Base-by-base conservation (phyloP, 2,113 vertebrate genomes). In the Percina caprodes region DNA sequence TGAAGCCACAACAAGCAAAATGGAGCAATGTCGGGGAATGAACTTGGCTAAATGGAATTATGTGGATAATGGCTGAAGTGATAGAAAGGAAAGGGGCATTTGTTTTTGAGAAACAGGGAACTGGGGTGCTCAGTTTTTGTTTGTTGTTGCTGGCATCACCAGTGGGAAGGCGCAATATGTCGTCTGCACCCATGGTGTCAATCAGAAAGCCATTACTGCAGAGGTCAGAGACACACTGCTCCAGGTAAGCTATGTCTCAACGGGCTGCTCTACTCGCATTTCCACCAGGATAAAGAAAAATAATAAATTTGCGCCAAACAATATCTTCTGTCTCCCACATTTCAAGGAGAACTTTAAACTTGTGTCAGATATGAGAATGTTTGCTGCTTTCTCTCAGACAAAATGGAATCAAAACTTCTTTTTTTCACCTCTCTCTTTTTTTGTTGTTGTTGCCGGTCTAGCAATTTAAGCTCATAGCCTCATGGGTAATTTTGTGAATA, bases 401-500 rank as follows among this genome's bases (percentile, higher is more conserved):
- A 82, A 88, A 86, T 59, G 26, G 51, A 91, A 85, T 83, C 75
- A 81, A 74, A 91, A 83, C 83, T 89, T 86, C 77, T 1, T 52
- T 65, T 82, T 58, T 71, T 83, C 30, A 2, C 35, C 14, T 4
- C 23, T 33, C 46, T 16, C 26, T 46, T 30, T 24, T 23, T 30
- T 23, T 30, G 72, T 59, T 69, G 61, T 68, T 77, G 74, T 82
- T 77, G 83, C 81, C 83, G 66, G 85, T 85, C 75, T 62, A 79
- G 86, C 87, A 90, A 88, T 90, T 87, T 87, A 30, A 90, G 88
- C 87, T 63, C 75, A 83, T 21, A 59, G 86, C 89, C 90, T 92
- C 84, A 51, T 88, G 90, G 90, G 91, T 87, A 88, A 87, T 90
- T 92, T 89, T 78, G 66, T 92, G 90, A 94, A 94, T 93, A 91